phyloP scores from a whole-genome alignment of 1,140 invertebrate genomes.

The Lordiphosa collinella region DNA sequence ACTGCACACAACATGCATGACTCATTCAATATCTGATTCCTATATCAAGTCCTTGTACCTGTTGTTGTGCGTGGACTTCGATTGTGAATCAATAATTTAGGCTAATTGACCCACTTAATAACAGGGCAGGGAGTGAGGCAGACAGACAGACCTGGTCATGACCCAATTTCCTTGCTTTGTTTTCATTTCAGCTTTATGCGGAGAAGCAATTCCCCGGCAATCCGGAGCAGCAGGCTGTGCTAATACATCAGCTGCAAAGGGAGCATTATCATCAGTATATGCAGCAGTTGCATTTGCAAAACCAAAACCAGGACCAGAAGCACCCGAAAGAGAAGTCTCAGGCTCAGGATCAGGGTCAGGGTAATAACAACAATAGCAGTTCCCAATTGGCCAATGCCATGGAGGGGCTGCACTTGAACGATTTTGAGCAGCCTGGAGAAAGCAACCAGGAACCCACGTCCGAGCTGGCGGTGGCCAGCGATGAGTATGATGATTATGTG shows the following conservation, averaged over 20 bases:
- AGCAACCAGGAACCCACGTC: neutral
- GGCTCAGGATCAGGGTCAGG: conserved; percentile 3
- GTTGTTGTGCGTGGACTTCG: conserved; percentile 81
- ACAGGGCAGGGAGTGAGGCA: neutral
- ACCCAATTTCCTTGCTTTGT: conserved; percentile 25
- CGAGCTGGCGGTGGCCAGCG: conserved; percentile 36
- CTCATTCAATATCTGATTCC: neutral
- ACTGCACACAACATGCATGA: no score
- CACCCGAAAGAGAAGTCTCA: conserved; percentile 16
- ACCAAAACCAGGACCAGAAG: conserved; percentile 27
- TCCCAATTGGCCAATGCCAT: conserved; percentile 48
- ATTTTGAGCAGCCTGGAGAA: conserved; percentile 19
- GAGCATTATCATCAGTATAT: conserved; percentile 99
- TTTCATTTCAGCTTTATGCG: conserved; percentile 85
- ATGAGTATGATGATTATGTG: conserved; percentile 80
- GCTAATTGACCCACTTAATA: conserved; percentile 4
- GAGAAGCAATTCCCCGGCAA: conserved; percentile 96
- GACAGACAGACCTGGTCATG: conserved; percentile 39
- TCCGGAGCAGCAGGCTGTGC: conserved; percentile 94
- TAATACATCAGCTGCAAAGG: conserved; percentile 96
- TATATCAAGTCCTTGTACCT: conserved; percentile 33
- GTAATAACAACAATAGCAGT: conserved; percentile 38
- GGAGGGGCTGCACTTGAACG: conserved; percentile 35
- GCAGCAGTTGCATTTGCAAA: conserved; percentile 87
- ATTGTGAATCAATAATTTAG: conserved; percentile 81